Evolutionary conservation across 2,888 invertebrate genomes (phyloP).

Genomic region (Nudaria mundana): DNA sequence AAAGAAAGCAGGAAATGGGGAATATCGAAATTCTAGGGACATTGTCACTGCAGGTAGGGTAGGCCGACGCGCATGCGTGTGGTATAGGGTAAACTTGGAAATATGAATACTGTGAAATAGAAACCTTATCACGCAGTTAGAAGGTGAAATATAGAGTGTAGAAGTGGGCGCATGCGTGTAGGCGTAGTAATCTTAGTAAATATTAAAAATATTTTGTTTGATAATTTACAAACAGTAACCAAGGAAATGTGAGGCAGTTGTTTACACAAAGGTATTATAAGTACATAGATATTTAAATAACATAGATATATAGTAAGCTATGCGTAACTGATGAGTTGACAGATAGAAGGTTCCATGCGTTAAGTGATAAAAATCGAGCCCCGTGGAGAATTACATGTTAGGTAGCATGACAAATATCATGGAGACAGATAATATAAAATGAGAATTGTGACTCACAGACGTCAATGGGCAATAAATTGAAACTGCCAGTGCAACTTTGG

Average conservation of each 20-base stretch:
- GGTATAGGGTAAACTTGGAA: constrained; percentile 47
- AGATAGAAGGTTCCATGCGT: not conserved
- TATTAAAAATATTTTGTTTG: constrained; percentile 60
- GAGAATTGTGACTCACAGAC: too few species aligned
- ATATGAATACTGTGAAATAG: constrained; percentile 23
- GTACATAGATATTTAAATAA: constrained; percentile 21
- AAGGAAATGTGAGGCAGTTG: constrained; percentile 52
- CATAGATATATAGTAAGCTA: too few species aligned
- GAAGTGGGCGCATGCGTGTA: constrained; percentile 49
- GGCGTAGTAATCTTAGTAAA: constrained; percentile 43
- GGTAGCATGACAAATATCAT: too few species aligned
- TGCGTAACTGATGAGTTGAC: constrained; percentile 1
- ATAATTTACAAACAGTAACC: constrained; percentile 56
- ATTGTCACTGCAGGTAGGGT: constrained; percentile 48
- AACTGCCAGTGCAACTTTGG: too few species aligned
- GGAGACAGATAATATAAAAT: too few species aligned
- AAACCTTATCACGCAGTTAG: constrained; percentile 31
- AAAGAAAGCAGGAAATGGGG: constrained; percentile 50
- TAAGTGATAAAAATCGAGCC: constrained; percentile 3
- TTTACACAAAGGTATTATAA: constrained; percentile 33
- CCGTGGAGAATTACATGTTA: constrained; percentile 2
- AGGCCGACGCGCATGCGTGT: constrained; percentile 67
- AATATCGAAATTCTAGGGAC: constrained; percentile 36
- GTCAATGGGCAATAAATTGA: too few species aligned
- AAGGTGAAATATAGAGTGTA: constrained; percentile 28